Evolutionary conservation across 1,140 invertebrate species (phyloP), one percentile per base, ranked within the genome.

Genomic region (Lordiphosa mommai): DNA sequence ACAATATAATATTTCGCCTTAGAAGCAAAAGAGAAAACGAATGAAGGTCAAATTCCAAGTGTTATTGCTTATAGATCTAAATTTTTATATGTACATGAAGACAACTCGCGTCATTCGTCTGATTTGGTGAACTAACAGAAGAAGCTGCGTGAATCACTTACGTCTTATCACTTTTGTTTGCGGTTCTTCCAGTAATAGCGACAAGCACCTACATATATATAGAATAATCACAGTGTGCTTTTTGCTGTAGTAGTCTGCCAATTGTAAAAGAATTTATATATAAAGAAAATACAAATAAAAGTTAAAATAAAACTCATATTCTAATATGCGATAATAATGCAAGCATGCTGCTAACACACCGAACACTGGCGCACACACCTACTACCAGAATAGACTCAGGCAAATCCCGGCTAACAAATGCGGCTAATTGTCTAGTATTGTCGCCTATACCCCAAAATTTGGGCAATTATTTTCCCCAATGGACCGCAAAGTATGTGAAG

Each of bases 1-100:
- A 86, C 84, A 86, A 86, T 86, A 86, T 86, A 86, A 86, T 86
- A 86, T 86, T 86, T 86, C 84, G 84, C 84, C 84, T 86, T 86
- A 86, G 72, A 68, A 77, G 71, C 77, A 82, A 82, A 84, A 50
- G 71, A 82, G 38, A 70, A 72, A 82, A 72, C 66, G 67, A 80
- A 82, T 46, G 61, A 84, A 57, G 84, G 56, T 76, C 55, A 80
- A 79, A 82, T 82, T 82, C 73, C 79, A 84, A 84, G 77, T 82
- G 79, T 82, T 82, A 84, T 27, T 85, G 77, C 77, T 82, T 82
- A 84, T 82, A 84, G 77, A 84, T 84, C 77, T 79, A 85, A 86
- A 85, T 85, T 85, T 86, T 80, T 73, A 74, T 85, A 85, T 59
- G 63, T 55, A 50, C 61, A 64, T 64, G 60, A 51, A 65, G 51